Base-by-base conservation (phyloP, 1,140 invertebrate species). In the Delia radicum region DNA sequence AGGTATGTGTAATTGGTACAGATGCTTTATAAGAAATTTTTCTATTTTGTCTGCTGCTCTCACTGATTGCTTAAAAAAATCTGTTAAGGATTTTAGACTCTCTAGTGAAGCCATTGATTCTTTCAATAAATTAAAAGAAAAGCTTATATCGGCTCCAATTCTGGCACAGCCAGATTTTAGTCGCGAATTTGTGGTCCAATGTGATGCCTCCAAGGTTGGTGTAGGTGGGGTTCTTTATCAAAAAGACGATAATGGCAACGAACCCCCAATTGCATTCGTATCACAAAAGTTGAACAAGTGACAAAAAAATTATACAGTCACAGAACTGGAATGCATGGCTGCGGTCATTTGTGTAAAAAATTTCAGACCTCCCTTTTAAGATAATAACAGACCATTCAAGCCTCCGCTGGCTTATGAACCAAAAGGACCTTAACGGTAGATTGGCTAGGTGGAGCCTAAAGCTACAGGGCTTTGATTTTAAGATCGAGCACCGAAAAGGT, bases 321-420 rank as follows among this genome's bases (percentile, higher is more conserved):
- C 78, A 7, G 76, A 80, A 55, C 78, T 79, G 72, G 88, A 89
- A 80, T 82, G 81, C 65, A 78, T 88, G 15, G 87, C 87, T 6
- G 79, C 88, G 7, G 73, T 89, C 2, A 81, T 80, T 73, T 83
- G 80, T 5, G 79, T 87, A 42, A 78, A 87, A 75, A 86, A 87
- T 67, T 89, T 78, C 37, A n/a, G 76, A 26, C 27, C 76, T 80
- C 73, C 77, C 2, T 0, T 76, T 77, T 61, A 33, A 8, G 2
- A 74, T 77, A 4, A 42, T 77, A 0, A 79, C 75, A 2, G 77
- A 79, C 63, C 77, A 80, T 37, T 75, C 75, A 8, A 73, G 75
- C 0, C 15, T 79, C 5, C 42, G 75, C n/a, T 77, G 77, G 77
- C 62, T 80, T 4, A 77, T 79, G 75, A 27, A 28, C 0, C 78